Evolutionary conservation across 2,113 vertebrate genomes (phyloP).

Genomic region (Tychaedon coryphoeus): DNA sequence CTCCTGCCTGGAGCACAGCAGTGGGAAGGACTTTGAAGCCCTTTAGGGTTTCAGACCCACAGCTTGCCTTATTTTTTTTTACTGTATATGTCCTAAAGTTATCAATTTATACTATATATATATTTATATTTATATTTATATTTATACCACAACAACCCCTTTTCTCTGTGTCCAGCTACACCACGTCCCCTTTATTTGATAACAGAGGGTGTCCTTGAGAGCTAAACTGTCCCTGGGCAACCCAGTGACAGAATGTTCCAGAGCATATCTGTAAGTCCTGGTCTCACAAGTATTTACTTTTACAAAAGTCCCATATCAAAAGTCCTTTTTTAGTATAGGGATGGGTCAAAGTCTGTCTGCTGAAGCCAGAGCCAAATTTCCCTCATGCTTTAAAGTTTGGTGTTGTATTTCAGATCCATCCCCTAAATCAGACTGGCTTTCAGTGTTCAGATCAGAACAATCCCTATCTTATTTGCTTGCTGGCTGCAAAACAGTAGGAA

Average conservation of each 20-base stretch:
- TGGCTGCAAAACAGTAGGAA: conserved; percentile 40
- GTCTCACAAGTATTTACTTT: background rate
- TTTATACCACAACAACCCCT: background rate
- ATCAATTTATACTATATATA: background rate
- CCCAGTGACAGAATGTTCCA: background rate
- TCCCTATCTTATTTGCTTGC: conserved; percentile 35
- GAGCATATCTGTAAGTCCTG: fast-evolving
- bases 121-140: background rate
- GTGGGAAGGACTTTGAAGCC: background rate
- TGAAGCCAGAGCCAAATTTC: background rate
- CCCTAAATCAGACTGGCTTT: background rate
- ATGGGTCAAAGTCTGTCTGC: background rate
- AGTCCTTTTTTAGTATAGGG: background rate
- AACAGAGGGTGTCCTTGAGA: background rate
- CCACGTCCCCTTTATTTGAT: background rate
- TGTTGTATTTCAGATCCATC: conserved; percentile 32
- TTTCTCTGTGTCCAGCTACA: background rate
- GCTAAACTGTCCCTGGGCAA: background rate
- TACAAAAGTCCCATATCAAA: background rate
- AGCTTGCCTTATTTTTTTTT: background rate
- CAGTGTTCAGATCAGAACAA: conserved; percentile 14
- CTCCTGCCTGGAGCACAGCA: background rate
- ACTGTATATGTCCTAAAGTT: background rate
- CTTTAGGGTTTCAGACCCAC: background rate
- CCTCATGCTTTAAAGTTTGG: background rate